phyloP scores from a whole-genome alignment of 2,888 invertebrate species.

The Aelia acuminata region DNA sequence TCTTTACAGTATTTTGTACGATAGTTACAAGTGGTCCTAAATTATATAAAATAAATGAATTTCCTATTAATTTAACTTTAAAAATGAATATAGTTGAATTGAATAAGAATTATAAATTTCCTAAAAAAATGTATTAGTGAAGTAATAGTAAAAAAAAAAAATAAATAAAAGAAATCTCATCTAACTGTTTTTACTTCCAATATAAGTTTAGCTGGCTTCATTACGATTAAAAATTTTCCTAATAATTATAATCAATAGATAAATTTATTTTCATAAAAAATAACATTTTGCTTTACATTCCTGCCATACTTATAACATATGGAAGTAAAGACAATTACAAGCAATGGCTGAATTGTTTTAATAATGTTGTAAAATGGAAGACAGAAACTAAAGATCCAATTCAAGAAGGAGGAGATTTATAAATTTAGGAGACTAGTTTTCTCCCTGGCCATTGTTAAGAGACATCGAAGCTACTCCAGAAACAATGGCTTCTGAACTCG shows the following conservation, averaged over 20 bases:
- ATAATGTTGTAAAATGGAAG: slow-evolving; percentile 26
- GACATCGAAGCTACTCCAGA: slow-evolving; percentile 60
- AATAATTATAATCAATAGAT: slow-evolving; percentile 5
- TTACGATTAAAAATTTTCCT: slow-evolving; percentile 9
- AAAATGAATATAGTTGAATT: slow-evolving; percentile 22
- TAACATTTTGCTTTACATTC: background rate
- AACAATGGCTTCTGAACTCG: slow-evolving; percentile 50
- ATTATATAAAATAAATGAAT: slow-evolving; percentile 48
- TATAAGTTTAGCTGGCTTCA: background rate
- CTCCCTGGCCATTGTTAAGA: slow-evolving; percentile 57
- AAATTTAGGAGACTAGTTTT: slow-evolving; percentile 45
- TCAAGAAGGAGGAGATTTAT: background rate
- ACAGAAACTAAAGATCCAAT: slow-evolving; percentile 40
- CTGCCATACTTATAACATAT: background rate
- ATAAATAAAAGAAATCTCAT: background rate
- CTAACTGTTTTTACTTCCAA: slow-evolving; percentile 49
- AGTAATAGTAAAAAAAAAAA: background rate
- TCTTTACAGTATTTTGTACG: slow-evolving; percentile 47
- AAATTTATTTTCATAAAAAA: slow-evolving; percentile 45
- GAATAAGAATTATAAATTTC: slow-evolving; percentile 10
- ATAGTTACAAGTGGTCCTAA: slow-evolving; percentile 48
- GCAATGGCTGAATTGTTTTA: background rate
- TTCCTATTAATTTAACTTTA: background rate
- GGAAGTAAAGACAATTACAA: slow-evolving; percentile 6
- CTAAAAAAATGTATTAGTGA: background rate